phyloP scores from a whole-genome alignment of 2,797 vertebrate genomes.

The Delichon dasypus region DNA sequence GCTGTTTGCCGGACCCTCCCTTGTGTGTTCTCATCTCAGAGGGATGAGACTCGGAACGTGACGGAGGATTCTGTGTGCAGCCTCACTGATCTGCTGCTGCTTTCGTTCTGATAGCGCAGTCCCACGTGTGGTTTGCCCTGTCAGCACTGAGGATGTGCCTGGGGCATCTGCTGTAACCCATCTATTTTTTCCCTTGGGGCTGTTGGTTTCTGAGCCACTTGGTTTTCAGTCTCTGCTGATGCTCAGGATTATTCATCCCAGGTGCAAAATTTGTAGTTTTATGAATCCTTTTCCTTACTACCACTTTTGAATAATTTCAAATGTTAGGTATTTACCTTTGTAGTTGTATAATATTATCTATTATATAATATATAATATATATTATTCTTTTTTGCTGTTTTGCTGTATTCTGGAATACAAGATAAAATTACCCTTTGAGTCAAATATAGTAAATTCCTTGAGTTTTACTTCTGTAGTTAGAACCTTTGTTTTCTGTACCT shows the following conservation, averaged over 20 bases:
- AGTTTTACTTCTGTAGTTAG: neutral
- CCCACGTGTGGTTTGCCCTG: neutral
- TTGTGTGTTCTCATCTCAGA: neutral
- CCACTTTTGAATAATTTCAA: neutral
- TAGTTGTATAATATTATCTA: neutral
- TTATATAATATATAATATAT: too few species aligned
- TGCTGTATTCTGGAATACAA: neutral
- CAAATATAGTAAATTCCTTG: neutral
- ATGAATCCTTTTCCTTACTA: neutral
- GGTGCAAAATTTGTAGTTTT: neutral
- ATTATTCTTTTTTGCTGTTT: too few species aligned
- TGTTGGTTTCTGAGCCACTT: neutral
- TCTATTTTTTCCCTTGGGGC: neutral
- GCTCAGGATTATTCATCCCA: neutral
- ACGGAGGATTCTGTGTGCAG: neutral
- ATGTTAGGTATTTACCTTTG: neutral
- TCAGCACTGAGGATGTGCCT: neutral
- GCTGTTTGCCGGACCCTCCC: neutral
- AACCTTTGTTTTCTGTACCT: neutral
- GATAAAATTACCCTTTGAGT: neutral
- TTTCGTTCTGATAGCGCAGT: fast-evolving
- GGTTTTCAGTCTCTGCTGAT: neutral
- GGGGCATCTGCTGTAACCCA: neutral
- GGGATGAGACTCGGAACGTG: neutral
- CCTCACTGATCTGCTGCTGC: neutral